A percentile compares a stretch with the other conserved stretches of the same genome.
Conservation (phyloP, 2,888 invertebrate genomes). For the Diplolepis rosae region DNA sequence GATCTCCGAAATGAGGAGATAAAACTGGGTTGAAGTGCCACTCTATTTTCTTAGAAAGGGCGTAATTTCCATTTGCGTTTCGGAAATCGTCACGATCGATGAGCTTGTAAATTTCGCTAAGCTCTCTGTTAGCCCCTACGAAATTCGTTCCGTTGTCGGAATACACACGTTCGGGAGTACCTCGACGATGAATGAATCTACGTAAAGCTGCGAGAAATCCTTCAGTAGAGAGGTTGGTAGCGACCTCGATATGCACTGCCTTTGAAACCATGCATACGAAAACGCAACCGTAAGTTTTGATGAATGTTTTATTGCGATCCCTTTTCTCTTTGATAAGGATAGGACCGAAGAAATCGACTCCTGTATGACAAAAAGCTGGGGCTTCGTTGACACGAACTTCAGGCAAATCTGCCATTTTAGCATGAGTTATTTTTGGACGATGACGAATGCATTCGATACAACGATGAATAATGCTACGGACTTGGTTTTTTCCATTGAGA, state of each 20-base stretch:
- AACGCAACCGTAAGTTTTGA: slow-evolving; percentile 36
- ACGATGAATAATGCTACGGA: neutral
- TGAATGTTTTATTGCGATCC: too few species aligned
- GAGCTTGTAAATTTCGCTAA: neutral
- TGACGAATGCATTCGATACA: too few species aligned
- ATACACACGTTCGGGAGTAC: neutral
- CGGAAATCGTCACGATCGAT: too few species aligned
- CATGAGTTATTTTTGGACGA: too few species aligned
- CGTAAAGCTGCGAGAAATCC: too few species aligned
- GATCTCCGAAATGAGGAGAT: neutral
- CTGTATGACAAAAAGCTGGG: too few species aligned
- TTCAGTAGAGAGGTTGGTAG: too few species aligned
- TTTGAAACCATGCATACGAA: slow-evolving; percentile 61
- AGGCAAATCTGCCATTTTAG: too few species aligned
- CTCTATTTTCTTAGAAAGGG: neutral
- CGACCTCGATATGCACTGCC: slow-evolving; percentile 57
- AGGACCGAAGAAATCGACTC: too few species aligned
- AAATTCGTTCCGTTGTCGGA: slow-evolving; percentile 3
- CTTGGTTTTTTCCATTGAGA: slow-evolving; percentile 7
- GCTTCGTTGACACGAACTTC: too few species aligned
- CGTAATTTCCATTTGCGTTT: too few species aligned
- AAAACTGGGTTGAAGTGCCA: neutral
- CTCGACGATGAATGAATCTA: neutral
- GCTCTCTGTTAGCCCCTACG: neutral
- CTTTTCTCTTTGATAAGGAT: too few species aligned